Conservation (phyloP, 2,113 vertebrate genomes). For the Vireo altiloquus region DNA sequence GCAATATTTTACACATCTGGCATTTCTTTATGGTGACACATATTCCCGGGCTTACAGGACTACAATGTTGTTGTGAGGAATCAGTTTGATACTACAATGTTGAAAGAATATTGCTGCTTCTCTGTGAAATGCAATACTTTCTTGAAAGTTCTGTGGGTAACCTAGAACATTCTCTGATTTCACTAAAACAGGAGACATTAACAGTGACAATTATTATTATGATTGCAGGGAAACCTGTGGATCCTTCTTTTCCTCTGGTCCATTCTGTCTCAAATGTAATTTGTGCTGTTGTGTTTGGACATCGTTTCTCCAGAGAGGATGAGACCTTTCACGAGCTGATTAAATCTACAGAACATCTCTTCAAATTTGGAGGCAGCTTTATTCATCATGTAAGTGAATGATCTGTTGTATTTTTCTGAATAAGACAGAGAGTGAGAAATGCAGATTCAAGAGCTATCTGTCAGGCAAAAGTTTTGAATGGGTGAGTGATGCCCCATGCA, state of each 20-base stretch:
- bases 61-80: neutral
- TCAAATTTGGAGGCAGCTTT: constrained; percentile 20
- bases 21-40: neutral
- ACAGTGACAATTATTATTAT: neutral
- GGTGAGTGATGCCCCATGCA: neutral
- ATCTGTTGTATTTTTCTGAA: neutral
- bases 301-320: constrained; percentile 50
- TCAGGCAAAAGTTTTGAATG: neutral
- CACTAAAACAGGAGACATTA: neutral
- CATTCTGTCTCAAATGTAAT: constrained; percentile 55
- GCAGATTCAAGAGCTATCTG: neutral
- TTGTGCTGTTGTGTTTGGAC: constrained; percentile 52
- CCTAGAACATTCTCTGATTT: neutral
- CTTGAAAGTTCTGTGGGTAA: neutral
- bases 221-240: constrained; percentile 48
- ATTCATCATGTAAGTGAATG: constrained; percentile 13
- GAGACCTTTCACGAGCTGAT: constrained; percentile 58
- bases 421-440: neutral
- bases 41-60: neutral
- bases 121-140: neutral
- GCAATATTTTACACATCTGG: neutral
- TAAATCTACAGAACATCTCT: neutral
- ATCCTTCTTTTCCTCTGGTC: constrained; percentile 46
- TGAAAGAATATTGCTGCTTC: neutral
- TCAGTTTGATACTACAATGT: neutral